phyloP scores from a whole-genome alignment of 2,113 vertebrate species.

The Calypte anna region DNA sequence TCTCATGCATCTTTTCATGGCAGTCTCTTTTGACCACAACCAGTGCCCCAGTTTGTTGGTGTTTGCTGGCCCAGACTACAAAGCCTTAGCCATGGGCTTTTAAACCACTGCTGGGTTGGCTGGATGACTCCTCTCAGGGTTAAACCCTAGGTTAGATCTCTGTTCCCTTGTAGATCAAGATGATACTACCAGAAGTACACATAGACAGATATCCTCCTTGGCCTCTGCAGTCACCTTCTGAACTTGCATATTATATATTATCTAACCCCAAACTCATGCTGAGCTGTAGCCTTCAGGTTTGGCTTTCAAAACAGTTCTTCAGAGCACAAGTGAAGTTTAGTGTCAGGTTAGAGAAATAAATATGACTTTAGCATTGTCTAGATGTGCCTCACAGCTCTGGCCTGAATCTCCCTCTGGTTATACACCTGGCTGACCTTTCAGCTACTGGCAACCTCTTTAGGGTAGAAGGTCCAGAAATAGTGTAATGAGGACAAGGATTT shows the following conservation, averaged over 20 bases:
- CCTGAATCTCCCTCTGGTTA: background rate
- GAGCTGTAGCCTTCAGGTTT: background rate
- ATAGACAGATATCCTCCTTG: background rate
- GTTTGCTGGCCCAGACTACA: background rate
- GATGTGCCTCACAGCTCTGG: background rate
- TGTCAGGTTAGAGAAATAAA: background rate
- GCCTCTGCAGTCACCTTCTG: background rate
- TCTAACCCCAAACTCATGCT: background rate
- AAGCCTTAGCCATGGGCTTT: background rate
- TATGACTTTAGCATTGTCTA: background rate
- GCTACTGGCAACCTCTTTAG: background rate
- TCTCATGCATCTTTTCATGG: background rate
- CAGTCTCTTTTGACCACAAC: background rate
- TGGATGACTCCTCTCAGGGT: background rate
- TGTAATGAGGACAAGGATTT: background rate
- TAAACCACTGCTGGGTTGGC: background rate
- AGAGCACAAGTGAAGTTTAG: background rate
- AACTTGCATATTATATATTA: rapidly evolving
- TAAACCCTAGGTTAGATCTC: background rate
- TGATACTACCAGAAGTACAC: background rate
- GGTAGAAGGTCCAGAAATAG: background rate
- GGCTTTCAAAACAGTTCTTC: background rate
- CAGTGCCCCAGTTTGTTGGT: background rate
- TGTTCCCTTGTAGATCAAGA: background rate
- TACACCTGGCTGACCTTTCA: background rate